Evolutionary conservation across 2,888 invertebrate genomes (phyloP).

Genomic region (Mythimna pallens): DNA sequence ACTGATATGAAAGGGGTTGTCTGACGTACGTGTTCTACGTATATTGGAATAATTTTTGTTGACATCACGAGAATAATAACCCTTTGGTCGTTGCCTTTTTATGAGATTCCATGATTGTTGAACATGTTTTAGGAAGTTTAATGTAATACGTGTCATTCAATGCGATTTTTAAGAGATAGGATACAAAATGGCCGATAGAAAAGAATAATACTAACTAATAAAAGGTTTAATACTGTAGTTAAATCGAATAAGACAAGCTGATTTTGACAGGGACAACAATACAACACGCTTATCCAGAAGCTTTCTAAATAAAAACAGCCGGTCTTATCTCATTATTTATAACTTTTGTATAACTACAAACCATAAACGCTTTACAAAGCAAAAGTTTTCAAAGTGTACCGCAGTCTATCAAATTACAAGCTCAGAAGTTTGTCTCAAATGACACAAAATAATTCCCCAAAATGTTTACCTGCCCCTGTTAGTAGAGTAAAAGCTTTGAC

Average conservation of each 20-base stretch:
- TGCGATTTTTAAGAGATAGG: background rate
- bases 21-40: constrained; percentile 31
- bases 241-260: background rate
- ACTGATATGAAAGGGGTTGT: constrained; percentile 51
- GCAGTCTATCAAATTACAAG: constrained; percentile 18
- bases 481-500: constrained; percentile 44
- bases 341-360: constrained; percentile 1
- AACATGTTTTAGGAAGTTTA: constrained; percentile 26
- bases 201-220: background rate
- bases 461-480: constrained; percentile 37
- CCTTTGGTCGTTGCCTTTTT: background rate
- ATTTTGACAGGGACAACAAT: background rate
- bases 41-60: constrained; percentile 48
- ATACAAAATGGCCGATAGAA: background rate
- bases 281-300: background rate
- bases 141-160: constrained; percentile 15
- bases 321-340: constrained; percentile 7
- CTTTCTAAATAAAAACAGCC: background rate
- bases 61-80: constrained; percentile 38
- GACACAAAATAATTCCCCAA: constrained; percentile 30
- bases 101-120: constrained; percentile 24
- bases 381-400: constrained; percentile 23
- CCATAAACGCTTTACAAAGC: constrained; percentile 9
- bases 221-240: background rate
- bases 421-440: constrained; percentile 22